Evolutionary conservation across 1,140 invertebrate species (phyloP).

Genomic region (Ladona fulva): DNA sequence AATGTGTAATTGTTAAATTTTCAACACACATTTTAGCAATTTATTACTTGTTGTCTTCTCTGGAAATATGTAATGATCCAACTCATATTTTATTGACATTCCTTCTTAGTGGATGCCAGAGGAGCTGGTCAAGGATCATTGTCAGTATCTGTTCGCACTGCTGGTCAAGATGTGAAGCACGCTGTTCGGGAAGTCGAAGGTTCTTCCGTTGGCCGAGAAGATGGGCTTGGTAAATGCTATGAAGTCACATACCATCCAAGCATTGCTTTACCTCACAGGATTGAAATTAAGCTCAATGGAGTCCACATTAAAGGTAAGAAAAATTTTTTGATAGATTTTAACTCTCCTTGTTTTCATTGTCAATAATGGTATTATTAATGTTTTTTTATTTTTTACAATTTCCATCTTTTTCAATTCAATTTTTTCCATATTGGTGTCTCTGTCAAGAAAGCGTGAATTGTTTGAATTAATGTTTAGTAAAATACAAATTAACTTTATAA

Average conservation of each 20-base stretch:
- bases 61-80: too few relatives aligned
- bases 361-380: too few relatives aligned
- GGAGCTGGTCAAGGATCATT: constrained; percentile 73
- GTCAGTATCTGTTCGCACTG: constrained; percentile 64
- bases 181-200: constrained; percentile 57
- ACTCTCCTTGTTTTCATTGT: too few relatives aligned
- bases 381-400: too few relatives aligned
- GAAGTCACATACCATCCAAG: constrained; percentile 80
- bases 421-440: too few relatives aligned
- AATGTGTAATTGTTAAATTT: constrained; percentile 9
- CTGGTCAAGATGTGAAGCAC: constrained; percentile 68
- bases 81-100: constrained; percentile 23
- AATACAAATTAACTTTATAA: too few relatives aligned
- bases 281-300: constrained; percentile 70
- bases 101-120: constrained; percentile 51
- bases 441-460: too few relatives aligned
- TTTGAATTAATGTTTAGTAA: too few relatives aligned
- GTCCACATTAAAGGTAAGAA: constrained; percentile 51
- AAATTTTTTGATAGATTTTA: too few relatives aligned
- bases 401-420: too few relatives aligned
- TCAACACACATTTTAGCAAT: background rate
- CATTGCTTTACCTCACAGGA: constrained; percentile 67
- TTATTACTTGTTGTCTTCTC: constrained; percentile 12
- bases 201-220: constrained; percentile 45
- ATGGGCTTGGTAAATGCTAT: constrained; percentile 35